Evolutionary conservation across 1,140 invertebrate genomes (phyloP).

Genomic region (Leptonema lineaticorne): DNA sequence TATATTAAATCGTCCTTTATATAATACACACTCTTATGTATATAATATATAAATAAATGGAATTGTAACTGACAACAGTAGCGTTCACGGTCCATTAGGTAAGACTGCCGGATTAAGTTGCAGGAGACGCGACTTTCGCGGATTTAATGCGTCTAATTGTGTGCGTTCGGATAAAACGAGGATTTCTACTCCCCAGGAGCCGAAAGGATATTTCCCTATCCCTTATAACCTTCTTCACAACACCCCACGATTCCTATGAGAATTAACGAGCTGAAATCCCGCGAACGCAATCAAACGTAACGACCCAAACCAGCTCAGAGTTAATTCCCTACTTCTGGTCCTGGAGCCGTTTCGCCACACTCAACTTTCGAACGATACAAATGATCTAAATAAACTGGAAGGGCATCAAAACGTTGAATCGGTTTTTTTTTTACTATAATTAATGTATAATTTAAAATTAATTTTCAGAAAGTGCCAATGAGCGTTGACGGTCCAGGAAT

Average conservation of each 20-base stretch:
- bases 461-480: slow-evolving; percentile 31
- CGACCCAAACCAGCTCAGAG: background rate
- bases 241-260: background rate
- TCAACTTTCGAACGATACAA: no score
- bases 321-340: background rate
- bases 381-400: no score
- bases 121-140: slow-evolving; percentile 22
- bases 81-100: slow-evolving; percentile 1
- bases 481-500: slow-evolving; percentile 19
- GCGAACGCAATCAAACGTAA: background rate
- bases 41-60: background rate
- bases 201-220: no score
- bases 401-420: no score
- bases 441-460: background rate
- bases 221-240: background rate
- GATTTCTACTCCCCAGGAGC: slow-evolving; percentile 16
- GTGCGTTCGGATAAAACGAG: slow-evolving; percentile 12
- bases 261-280: background rate
- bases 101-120: slow-evolving; percentile 8
- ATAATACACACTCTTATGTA: no score
- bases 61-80: background rate
- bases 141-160: slow-evolving; percentile 26
- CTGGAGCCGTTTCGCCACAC: no score
- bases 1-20: no score
- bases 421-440: background rate